Evolutionary conservation across 2,113 vertebrate species (phyloP).

Genomic region (Leptocoma aspasia): DNA sequence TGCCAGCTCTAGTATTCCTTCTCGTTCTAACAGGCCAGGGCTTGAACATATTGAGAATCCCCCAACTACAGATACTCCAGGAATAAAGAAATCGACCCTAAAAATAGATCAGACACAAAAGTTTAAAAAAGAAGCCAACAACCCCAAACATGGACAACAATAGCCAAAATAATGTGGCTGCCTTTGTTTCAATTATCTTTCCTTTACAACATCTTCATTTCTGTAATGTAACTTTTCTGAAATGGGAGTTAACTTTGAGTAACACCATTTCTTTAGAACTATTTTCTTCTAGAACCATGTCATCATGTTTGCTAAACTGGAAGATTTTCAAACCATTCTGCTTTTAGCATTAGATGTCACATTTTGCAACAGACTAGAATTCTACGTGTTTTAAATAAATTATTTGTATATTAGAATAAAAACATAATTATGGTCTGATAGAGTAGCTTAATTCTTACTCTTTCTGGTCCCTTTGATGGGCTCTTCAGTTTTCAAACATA

Average conservation of each 20-base stretch:
- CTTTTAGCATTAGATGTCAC: background rate
- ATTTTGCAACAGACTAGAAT: background rate
- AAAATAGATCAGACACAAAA: constrained; percentile 11
- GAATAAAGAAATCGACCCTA: constrained; percentile 95
- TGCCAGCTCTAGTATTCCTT: constrained; percentile 87
- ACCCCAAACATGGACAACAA: background rate
- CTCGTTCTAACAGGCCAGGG: constrained; percentile 81
- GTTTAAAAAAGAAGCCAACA: background rate
- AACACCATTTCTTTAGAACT: background rate
- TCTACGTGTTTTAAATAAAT: background rate
- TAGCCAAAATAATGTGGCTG: background rate
- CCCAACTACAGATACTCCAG: constrained; percentile 86
- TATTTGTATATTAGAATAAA: background rate
- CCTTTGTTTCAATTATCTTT: background rate
- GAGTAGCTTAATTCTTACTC: background rate
- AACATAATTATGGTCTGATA: background rate
- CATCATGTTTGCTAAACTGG: background rate
- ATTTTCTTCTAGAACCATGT: background rate
- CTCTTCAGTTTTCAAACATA: background rate
- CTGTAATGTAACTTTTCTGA: background rate
- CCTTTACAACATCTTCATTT: background rate
- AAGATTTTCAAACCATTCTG: background rate
- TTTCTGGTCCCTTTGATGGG: background rate
- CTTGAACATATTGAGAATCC: constrained; percentile 97
- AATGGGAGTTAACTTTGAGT: background rate